Base-by-base conservation (phyloP, 2,888 invertebrate genomes). In the Eupithecia subfuscata region DNA sequence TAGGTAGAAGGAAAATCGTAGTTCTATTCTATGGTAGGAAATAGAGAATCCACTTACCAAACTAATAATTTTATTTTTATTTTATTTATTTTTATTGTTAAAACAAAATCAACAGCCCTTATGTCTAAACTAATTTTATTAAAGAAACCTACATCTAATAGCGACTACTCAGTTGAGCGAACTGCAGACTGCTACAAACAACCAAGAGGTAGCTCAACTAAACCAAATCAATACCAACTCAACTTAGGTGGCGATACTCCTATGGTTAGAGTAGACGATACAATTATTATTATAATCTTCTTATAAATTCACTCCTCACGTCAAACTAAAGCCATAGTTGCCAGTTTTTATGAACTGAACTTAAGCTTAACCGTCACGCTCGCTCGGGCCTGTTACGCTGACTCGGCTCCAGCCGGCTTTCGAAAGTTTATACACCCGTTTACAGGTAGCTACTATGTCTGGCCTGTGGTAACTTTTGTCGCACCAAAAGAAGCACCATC, bases 21-120 rank as follows among this genome's bases (percentile, higher is more conserved):
- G 45, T 69, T 34, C 34, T 52, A 69, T 69, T 34, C 34, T 52
- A 69, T 52, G 30, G 63, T 7, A 63, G 60, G 11, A 63, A 63
- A 63, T 25, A 63, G 12, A n/a, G n/a, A 52, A n/a, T 9, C 9
- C 9, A 11, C 40, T 9, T 40, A 43, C 43, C 11, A 56, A 7
- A 56, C 48, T 48, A n/a, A 30, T 30, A 30, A 30, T 30, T 30
- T 30, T 30, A 2, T 30, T 30, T 30, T 30, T n/a, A n/a, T n/a
- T n/a, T n/a, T n/a, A n/a, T n/a, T n/a, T n/a, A n/a, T n/a, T n/a
- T n/a, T n/a, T n/a, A n/a, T n/a, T n/a, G n/a, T n/a, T n/a, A n/a
- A n/a, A n/a, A n/a, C n/a, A n/a, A n/a, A n/a, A n/a, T n/a, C n/a
- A n/a, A n/a, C n/a, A n/a, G n/a, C n/a, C n/a, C n/a, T n/a, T n/a